A percentile compares a stretch with the other conserved stretches of the same genome.
Evolutionary conservation across 2,888 invertebrate genomes (phyloP).

Genomic region (Labia minor): DNA sequence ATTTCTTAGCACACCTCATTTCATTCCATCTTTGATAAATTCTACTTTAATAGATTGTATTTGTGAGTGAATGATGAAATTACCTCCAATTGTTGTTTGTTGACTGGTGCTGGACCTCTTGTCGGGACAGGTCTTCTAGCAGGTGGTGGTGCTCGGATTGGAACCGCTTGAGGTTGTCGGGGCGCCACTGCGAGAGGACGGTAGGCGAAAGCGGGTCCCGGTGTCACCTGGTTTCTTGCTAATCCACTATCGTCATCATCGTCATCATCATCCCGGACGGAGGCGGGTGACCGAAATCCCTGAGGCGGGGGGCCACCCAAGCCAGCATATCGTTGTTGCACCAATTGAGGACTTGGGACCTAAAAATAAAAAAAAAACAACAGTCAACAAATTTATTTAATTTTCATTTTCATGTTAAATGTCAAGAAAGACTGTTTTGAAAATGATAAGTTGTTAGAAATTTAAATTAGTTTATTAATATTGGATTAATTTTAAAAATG

Average conservation of each 20-base stretch:
- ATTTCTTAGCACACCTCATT: too few species aligned
- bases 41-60: too few species aligned
- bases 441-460: too few species aligned
- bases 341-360: slow-evolving; percentile 1
- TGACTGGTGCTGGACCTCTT: slow-evolving; percentile 25
- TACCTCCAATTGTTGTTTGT: slow-evolving; percentile 24
- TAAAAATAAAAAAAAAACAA: background rate
- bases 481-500: too few species aligned
- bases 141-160: slow-evolving; percentile 21
- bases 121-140: background rate
- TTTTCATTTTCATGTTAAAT: too few species aligned
- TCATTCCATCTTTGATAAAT: too few species aligned
- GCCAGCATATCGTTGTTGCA: slow-evolving; percentile 18
- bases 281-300: slow-evolving; percentile 29
- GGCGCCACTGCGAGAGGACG: slow-evolving; percentile 18
- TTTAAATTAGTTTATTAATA: too few species aligned
- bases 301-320: slow-evolving; percentile 28
- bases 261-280: slow-evolving; percentile 29
- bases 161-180: slow-evolving; percentile 26
- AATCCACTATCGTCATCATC: slow-evolving; percentile 26
- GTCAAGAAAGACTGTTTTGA: too few species aligned
- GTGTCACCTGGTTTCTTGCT: slow-evolving; percentile 21
- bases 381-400: too few species aligned
- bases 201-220: slow-evolving; percentile 15
- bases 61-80: too few species aligned